Conservation (phyloP, 2,797 vertebrate genomes). For the Sorex maritimensis region DNA sequence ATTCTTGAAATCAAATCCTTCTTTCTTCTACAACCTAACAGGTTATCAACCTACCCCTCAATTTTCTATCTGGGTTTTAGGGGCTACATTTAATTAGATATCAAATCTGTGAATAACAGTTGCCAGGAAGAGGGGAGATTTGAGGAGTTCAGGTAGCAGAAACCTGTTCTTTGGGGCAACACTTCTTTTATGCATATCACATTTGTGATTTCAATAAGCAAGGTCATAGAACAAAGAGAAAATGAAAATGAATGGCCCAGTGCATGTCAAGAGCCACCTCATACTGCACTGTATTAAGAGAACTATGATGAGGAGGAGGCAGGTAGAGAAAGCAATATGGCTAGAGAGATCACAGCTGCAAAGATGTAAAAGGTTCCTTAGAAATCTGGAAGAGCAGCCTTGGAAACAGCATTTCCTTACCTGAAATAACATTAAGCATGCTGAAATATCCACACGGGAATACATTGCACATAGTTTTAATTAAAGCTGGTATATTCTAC, state of each 20-base stretch:
- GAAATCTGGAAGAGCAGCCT: neutral
- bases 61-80: constrained; percentile 39
- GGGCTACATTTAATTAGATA: constrained; percentile 25
- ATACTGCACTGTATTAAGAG: neutral
- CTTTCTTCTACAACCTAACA: constrained; percentile 10
- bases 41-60: neutral
- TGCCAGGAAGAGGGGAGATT: neutral
- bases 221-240: neutral
- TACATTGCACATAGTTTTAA: neutral
- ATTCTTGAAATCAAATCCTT: constrained; percentile 54
- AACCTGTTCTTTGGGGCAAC: neutral
- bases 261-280: neutral
- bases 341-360: neutral
- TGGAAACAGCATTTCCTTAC: constrained; percentile 34
- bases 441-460: neutral
- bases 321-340: neutral
- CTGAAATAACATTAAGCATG: neutral
- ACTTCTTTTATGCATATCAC: neutral
- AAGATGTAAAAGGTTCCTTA: neutral
- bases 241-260: neutral
- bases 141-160: neutral
- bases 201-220: constrained; percentile 27
- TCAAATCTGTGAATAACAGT: neutral
- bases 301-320: neutral
- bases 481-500: constrained; percentile 22